Conservation (phyloP, 2,888 invertebrate genomes). For the Poecilobothrus nobilitatus region DNA sequence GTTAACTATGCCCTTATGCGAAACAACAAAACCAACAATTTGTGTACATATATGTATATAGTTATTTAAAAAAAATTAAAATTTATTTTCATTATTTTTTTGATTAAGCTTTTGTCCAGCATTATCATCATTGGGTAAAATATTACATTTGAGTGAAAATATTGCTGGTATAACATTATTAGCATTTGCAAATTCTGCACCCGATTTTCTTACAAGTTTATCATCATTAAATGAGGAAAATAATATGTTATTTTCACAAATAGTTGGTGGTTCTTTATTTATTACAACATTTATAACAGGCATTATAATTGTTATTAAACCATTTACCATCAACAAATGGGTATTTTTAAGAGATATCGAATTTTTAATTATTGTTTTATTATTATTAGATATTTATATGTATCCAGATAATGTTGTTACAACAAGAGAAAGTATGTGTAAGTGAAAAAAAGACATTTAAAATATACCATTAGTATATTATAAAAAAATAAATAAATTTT, state of each 20-base stretch:
- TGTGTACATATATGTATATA: too few species aligned
- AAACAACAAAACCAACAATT: too few species aligned
- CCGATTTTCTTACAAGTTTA: conserved; percentile 58
- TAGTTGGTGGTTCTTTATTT: conserved; percentile 53
- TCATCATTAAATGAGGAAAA: conserved; percentile 35
- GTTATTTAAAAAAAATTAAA: too few species aligned
- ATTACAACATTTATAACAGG: conserved; percentile 53
- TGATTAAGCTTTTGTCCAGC: conserved; percentile 48
- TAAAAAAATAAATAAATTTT: neutral
- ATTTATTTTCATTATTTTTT: neutral
- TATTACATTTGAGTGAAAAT: conserved; percentile 47
- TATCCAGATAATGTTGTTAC: conserved; percentile 24
- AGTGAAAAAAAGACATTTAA: neutral
- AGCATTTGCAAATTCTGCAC: conserved; percentile 62
- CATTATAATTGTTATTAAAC: conserved; percentile 47
- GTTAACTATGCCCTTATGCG: too few species aligned
- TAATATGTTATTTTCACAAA: conserved; percentile 34
- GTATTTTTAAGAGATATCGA: conserved; percentile 28
- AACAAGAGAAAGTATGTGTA: conserved; percentile 24
- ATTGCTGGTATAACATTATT: conserved; percentile 59
- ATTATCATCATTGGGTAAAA: conserved; percentile 44
- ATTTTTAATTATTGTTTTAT: conserved; percentile 28
- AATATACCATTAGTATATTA: neutral
- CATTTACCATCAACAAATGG: conserved; percentile 42
- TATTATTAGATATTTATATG: conserved; percentile 26